These are phyloP conservation scores for Megastigmus dorsalis DNA, from an alignment of 2,888 invertebrate genomes.

Conservation along the genomic window DNA sequence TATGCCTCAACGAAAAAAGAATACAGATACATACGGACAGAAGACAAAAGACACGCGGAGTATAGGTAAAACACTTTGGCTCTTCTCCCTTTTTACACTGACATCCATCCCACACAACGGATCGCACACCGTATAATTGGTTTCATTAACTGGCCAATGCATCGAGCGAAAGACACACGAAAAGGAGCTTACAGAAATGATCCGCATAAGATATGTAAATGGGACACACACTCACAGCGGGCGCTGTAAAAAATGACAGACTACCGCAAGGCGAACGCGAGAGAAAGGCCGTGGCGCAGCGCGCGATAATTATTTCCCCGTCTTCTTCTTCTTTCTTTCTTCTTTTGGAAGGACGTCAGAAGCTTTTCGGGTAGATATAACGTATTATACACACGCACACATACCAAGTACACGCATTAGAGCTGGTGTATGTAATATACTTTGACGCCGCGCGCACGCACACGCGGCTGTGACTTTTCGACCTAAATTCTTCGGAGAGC, in stretches of 20 bases:
- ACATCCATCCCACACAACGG: no score
- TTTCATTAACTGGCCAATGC: conserved; percentile 24
- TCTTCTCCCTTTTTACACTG: no score
- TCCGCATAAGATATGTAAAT: conserved; percentile 37
- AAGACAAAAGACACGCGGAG: no score
- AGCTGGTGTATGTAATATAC: no score
- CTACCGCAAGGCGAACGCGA: conserved; percentile 16
- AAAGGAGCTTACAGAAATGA: conserved; percentile 36
- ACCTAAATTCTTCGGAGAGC: conserved; percentile 68
- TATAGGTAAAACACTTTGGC: no score
- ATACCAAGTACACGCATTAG: no score
- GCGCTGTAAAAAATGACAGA: conserved; percentile 17
- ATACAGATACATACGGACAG: no score
- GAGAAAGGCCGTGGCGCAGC: conserved; percentile 22
- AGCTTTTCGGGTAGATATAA: conserved; percentile 1
- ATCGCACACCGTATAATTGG: background rate
- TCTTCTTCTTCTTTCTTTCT: background rate
- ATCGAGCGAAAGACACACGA: conserved; percentile 25
- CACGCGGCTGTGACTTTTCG: conserved; percentile 74
- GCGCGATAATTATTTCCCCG: conserved; percentile 16
- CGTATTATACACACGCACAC: conserved; percentile 54
- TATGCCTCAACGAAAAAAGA: background rate
- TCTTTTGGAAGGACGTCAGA: conserved; percentile 1
- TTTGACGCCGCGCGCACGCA: no score
- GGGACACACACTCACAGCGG: no score